These are phyloP conservation scores for Tamandua tetradactyla DNA, from an alignment of 2,797 vertebrate genomes.

Conservation along the genomic window DNA sequence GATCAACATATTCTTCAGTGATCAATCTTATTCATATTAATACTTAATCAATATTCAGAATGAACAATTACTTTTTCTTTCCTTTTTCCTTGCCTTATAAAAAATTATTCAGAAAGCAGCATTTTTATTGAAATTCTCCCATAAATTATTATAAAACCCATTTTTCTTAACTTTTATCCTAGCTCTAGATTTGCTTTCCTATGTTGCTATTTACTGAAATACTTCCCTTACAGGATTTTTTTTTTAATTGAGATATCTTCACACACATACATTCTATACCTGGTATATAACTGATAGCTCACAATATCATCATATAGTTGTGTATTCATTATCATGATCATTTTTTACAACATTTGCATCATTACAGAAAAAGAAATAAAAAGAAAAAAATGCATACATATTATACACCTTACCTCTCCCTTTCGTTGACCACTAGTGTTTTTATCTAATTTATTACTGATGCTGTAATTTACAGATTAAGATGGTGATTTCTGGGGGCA, in stretches of 20 bases:
- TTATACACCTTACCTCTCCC: too few relatives aligned
- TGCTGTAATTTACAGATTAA: background rate
- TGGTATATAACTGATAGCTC: too few relatives aligned
- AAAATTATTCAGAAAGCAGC: background rate
- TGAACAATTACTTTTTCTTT: background rate
- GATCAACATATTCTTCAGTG: too few relatives aligned
- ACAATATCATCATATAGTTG: too few relatives aligned
- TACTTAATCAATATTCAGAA: background rate
- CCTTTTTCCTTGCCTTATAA: background rate
- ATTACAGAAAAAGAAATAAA: too few relatives aligned
- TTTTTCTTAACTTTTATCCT: background rate
- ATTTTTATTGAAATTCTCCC: background rate
- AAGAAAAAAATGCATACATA: too few relatives aligned
- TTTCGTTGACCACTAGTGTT: too few relatives aligned
- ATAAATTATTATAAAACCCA: background rate
- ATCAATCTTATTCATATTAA: background rate
- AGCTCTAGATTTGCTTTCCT: background rate
- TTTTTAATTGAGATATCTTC: too few relatives aligned
- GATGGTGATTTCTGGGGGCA: background rate
- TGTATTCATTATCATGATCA: too few relatives aligned
- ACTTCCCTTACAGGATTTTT: background rate
- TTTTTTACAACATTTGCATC: too few relatives aligned
- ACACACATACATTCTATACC: too few relatives aligned
- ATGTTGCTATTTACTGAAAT: accelerated
- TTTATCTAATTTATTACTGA: too few relatives aligned